These are phyloP conservation scores for Tinamus guttatus DNA, from an alignment of 2,113 vertebrate genomes.

Conservation along the genomic window DNA sequence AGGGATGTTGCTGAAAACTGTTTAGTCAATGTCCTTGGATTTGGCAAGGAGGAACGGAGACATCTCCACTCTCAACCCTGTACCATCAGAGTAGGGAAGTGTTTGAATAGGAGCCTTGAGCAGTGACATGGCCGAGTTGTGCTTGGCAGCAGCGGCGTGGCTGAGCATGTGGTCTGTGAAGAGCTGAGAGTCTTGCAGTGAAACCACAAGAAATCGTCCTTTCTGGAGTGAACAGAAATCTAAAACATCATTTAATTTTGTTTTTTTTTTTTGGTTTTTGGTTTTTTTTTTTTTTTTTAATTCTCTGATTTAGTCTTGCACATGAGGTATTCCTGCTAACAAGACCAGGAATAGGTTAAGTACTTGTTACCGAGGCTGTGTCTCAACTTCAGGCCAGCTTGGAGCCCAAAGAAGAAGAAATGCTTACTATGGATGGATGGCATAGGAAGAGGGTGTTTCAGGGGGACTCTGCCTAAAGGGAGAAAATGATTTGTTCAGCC, in stretches of 20 bases:
- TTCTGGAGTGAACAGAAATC: background rate
- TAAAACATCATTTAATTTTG: background rate
- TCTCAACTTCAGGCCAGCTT: background rate
- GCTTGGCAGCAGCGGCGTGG: background rate
- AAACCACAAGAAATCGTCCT: background rate
- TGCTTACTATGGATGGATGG: background rate
- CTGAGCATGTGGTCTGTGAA: background rate
- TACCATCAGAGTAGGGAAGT: background rate
- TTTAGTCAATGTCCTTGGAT: background rate
- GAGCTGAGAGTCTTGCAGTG: background rate
- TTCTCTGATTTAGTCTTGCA: background rate
- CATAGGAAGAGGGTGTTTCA: background rate
- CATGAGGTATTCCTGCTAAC: background rate
- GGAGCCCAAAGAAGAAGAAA: background rate
- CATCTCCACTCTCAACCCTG: accelerated
- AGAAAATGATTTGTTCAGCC: background rate
- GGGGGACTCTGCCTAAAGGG: background rate
- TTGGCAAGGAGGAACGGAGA: background rate
- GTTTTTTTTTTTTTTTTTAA: background rate
- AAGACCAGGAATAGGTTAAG: accelerated
- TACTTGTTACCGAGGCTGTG: background rate
- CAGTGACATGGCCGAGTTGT: accelerated
- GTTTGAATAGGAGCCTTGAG: background rate
- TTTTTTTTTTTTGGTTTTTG: background rate
- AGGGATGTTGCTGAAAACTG: background rate